Evolutionary conservation across 2,113 vertebrate genomes (phyloP).

Genomic region (Oenanthe oenanthe): DNA sequence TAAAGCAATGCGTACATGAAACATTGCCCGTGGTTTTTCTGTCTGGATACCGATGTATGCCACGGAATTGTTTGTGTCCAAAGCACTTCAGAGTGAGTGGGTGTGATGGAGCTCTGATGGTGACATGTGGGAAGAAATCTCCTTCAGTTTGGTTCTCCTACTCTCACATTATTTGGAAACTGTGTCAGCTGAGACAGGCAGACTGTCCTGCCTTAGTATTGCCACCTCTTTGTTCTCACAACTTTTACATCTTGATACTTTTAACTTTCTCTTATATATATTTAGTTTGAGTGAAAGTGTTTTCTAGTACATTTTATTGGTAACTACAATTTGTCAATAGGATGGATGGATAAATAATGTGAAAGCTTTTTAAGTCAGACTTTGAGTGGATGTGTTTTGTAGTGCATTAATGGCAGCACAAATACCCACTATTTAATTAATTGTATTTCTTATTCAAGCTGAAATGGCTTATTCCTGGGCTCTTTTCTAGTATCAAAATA

Average conservation of each 20-base stretch:
- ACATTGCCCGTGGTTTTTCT: neutral
- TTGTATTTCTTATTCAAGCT: neutral
- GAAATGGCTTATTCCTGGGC: neutral
- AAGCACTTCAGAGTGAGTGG: neutral
- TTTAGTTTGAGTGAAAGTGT: neutral
- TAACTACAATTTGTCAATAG: neutral
- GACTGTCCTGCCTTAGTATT: neutral
- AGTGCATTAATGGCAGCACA: neutral
- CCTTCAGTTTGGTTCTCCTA: neutral
- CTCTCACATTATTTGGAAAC: neutral
- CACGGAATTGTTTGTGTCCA: neutral
- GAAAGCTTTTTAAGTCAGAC: neutral
- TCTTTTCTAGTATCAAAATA: neutral
- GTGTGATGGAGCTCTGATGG: neutral
- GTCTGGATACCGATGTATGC: neutral
- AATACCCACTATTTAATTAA: neutral
- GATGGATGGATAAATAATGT: neutral
- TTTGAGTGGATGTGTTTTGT: neutral
- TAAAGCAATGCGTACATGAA: neutral
- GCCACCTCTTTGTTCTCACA: neutral
- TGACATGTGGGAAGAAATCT: neutral
- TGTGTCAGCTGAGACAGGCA: rapidly evolving
- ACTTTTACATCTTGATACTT: neutral
- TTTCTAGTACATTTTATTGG: neutral
- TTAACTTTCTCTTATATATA: neutral